phyloP scores from a whole-genome alignment of 2,888 invertebrate genomes.

The Lucinisca nassula region DNA sequence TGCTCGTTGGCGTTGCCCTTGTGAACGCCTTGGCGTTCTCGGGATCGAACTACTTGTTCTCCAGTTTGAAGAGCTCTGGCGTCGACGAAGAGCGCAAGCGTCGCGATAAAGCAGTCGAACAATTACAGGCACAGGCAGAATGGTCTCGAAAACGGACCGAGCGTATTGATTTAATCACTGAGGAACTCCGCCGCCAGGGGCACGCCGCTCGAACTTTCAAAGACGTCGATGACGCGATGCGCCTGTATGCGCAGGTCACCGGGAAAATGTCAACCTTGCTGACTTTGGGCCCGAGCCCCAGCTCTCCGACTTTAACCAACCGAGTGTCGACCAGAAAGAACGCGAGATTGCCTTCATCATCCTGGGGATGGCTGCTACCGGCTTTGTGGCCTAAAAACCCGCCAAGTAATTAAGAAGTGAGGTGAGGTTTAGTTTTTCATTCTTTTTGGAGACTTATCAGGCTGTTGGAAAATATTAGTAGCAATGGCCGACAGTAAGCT shows the following conservation, averaged over 20 bases:
- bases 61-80: conserved; percentile 1
- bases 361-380: conserved; percentile 8
- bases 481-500: no score
- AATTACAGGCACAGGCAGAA: conserved; percentile 42
- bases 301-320: conserved; percentile 29
- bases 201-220: conserved; percentile 50
- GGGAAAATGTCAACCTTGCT: no score
- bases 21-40: conserved; percentile 44
- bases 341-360: conserved; percentile 42
- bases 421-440: no score
- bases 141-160: conserved; percentile 50
- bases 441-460: no score
- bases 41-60: conserved; percentile 19
- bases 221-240: conserved; percentile 53
- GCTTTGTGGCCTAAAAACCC: not conserved
- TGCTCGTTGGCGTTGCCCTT: conserved; percentile 36
- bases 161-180: conserved; percentile 50
- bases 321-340: conserved; percentile 25
- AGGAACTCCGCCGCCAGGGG: conserved; percentile 44
- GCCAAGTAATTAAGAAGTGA: no score
- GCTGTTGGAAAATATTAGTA: no score
- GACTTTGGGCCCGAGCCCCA: not conserved
- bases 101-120: conserved; percentile 51
- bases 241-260: not conserved
- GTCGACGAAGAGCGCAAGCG: conserved; percentile 23